These are phyloP conservation scores for Coptodon bakossiorum DNA, from an alignment of 2,113 vertebrate genomes.

Conservation along the genomic window DNA sequence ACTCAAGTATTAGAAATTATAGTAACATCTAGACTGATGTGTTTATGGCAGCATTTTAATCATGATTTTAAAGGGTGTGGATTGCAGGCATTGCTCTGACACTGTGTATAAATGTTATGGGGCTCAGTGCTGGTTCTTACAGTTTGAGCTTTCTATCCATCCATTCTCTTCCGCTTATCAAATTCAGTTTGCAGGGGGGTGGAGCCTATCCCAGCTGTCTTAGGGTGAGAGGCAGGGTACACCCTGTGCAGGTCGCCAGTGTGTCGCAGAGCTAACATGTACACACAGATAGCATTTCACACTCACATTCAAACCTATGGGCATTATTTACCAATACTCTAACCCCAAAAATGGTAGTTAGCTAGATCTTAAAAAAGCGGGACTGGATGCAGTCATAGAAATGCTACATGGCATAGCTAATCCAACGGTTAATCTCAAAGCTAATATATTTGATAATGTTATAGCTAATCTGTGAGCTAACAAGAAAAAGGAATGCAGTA, in stretches of 20 bases:
- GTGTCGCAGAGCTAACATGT: background rate
- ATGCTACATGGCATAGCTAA: too few species aligned
- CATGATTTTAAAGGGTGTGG: background rate
- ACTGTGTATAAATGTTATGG: background rate
- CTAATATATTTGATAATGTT: too few species aligned
- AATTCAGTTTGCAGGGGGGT: background rate
- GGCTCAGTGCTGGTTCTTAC: background rate
- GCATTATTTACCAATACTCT: background rate
- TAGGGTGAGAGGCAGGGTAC: background rate
- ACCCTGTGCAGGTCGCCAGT: background rate
- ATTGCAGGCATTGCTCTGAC: background rate
- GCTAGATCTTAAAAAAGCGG: too few species aligned
- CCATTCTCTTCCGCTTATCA: background rate
- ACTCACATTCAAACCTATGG: background rate
- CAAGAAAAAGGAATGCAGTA: too few species aligned
- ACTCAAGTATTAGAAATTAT: background rate
- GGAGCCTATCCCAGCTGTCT: background rate
- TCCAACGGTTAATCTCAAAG: too few species aligned
- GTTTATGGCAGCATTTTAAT: background rate
- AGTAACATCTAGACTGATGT: background rate
- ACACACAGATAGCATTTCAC: background rate
- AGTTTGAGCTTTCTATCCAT: background rate
- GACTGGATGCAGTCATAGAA: too few species aligned
- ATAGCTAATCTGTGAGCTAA: too few species aligned
- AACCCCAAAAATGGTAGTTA: background rate